Conservation (phyloP, 1,140 invertebrate genomes). For the Bombus ignitus region DNA sequence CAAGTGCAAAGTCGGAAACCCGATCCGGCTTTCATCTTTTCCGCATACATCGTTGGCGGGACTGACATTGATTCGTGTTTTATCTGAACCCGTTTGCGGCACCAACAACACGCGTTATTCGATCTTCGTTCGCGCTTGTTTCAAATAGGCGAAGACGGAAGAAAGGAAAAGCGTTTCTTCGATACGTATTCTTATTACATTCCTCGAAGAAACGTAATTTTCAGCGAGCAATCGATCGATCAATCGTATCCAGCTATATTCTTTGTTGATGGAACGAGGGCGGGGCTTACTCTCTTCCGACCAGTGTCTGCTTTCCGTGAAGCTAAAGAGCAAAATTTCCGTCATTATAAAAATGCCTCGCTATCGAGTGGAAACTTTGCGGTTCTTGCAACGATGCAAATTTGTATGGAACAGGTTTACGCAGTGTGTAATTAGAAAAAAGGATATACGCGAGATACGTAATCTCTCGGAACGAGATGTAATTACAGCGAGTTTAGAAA, state of each 20-base stretch:
- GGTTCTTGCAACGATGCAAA: slow-evolving; percentile 32
- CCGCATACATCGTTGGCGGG: no score
- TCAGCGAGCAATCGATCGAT: neutral
- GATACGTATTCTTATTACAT: no score
- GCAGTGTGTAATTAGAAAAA: slow-evolving; percentile 43
- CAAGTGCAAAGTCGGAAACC: no score
- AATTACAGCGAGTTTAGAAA: slow-evolving; percentile 39
- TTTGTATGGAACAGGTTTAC: slow-evolving; percentile 43
- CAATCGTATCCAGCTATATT: neutral
- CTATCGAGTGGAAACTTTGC: slow-evolving; percentile 14
- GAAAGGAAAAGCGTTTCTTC: no score
- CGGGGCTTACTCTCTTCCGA: neutral
- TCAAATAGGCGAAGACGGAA: no score
- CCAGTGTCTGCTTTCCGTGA: neutral
- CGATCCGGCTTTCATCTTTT: no score
- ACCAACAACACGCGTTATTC: no score
- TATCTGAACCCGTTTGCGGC: no score
- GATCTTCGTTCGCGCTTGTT: no score
- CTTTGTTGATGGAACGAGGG: no score
- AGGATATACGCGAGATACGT: slow-evolving; percentile 31
- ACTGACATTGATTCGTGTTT: no score
- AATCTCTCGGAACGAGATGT: slow-evolving; percentile 33
- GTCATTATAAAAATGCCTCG: slow-evolving; percentile 30
- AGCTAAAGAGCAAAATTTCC: slow-evolving; percentile 22
- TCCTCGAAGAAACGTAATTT: no score